phyloP scores from a whole-genome alignment of 2,797 vertebrate species.

The Gymnoscopelus braueri region DNA sequence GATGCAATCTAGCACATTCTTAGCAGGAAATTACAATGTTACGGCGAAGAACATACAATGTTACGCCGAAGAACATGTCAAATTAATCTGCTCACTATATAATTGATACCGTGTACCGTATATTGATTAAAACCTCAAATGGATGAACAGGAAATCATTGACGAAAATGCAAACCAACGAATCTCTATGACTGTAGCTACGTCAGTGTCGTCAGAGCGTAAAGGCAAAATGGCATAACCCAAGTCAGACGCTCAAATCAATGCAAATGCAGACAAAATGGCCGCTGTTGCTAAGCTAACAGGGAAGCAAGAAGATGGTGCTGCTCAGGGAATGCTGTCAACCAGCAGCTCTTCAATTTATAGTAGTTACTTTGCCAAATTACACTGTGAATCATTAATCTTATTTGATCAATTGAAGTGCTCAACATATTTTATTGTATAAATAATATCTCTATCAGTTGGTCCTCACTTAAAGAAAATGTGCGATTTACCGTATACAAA shows the following conservation, averaged over 20 bases:
- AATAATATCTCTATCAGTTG: constrained; percentile 26
- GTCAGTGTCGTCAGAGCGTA: constrained; percentile 27
- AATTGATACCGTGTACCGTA: constrained; percentile 15
- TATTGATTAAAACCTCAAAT: constrained; percentile 40
- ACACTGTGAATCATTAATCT: not conserved
- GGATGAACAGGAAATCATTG: constrained; percentile 22
- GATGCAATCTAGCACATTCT: constrained; percentile 57
- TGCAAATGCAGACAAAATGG: constrained; percentile 81
- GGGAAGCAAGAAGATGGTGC: constrained; percentile 69
- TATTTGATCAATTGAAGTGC: constrained; percentile 6
- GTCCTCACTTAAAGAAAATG: constrained; percentile 6
- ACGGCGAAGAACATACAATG: constrained; percentile 37
- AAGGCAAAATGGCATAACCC: constrained; percentile 41
- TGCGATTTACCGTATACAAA: constrained; percentile 27
- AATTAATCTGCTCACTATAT: constrained; percentile 13
- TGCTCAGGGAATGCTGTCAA: constrained; percentile 45
- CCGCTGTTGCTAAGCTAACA: constrained; percentile 77
- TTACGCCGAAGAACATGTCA: constrained; percentile 41
- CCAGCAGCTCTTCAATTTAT: constrained; percentile 30
- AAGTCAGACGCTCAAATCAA: constrained; percentile 47
- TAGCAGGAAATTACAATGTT: constrained; percentile 30
- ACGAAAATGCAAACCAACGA: not conserved
- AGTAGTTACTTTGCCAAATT: constrained; percentile 19
- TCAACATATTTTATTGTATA: constrained; percentile 1
- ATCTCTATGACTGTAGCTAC: not conserved